These are phyloP conservation scores for Elaphurus davidianus DNA, from an alignment of 2,113 vertebrate genomes.

Conservation along the genomic window DNA sequence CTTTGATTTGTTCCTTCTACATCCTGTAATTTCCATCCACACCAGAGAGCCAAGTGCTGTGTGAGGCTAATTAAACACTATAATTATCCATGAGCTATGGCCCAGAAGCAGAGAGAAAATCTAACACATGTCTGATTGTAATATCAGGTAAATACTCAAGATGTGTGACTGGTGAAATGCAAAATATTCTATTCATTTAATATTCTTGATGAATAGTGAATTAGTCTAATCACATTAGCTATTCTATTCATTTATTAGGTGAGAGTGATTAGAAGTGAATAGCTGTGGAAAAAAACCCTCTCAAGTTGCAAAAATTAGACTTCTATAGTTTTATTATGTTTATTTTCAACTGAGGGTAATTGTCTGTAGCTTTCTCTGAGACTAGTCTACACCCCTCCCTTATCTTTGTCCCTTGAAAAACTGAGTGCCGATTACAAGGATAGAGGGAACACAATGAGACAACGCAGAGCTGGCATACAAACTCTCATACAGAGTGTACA, in stretches of 20 bases:
- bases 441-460: slow-evolving; percentile 15
- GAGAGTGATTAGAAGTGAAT: slow-evolving; percentile 84
- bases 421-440: background rate
- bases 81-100: slow-evolving; percentile 73
- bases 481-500: background rate
- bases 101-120: slow-evolving; percentile 69
- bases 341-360: slow-evolving; percentile 83
- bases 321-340: slow-evolving; percentile 84
- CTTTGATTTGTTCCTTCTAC: slow-evolving; percentile 59
- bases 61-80: slow-evolving; percentile 75
- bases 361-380: slow-evolving; percentile 78
- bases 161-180: slow-evolving; percentile 77
- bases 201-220: slow-evolving; percentile 84
- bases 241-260: slow-evolving; percentile 86
- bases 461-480: slow-evolving; percentile 10
- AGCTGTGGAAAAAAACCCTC: slow-evolving; percentile 80
- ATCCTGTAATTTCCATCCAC: slow-evolving; percentile 66
- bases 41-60: slow-evolving; percentile 61
- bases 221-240: slow-evolving; percentile 86
- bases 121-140: slow-evolving; percentile 78
- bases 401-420: slow-evolving; percentile 57
- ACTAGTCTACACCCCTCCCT: slow-evolving; percentile 46
- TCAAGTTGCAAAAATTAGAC: slow-evolving; percentile 85
- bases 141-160: slow-evolving; percentile 76
- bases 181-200: slow-evolving; percentile 85